Evolutionary conservation across 2,797 vertebrate genomes (phyloP).

Genomic region (Leptodactylus fallax): DNA sequence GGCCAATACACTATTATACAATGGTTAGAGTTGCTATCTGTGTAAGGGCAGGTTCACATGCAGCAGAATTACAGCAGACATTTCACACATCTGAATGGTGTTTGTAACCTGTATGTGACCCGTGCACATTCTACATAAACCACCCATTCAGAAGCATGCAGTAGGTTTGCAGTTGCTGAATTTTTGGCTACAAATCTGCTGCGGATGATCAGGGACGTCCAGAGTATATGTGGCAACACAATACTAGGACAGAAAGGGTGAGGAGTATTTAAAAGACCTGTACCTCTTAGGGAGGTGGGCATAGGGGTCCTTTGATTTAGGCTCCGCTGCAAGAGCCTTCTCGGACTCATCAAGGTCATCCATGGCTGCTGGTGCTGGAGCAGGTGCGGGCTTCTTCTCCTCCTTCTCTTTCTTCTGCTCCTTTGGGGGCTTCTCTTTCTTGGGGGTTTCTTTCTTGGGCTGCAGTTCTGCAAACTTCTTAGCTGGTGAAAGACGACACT

Average conservation of each 20-base stretch:
- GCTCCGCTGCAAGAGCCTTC: constrained; percentile 86
- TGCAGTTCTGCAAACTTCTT: constrained; percentile 92
- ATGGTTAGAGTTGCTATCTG: too few species aligned
- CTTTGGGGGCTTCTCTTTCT: constrained; percentile 86
- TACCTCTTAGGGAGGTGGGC: constrained; percentile 90
- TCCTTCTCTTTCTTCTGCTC: constrained; percentile 88
- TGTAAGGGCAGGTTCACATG: too few species aligned
- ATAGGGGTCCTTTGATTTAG: constrained; percentile 92
- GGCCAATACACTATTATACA: too few species aligned
- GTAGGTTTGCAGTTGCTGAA: neutral
- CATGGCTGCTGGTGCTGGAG: constrained; percentile 70
- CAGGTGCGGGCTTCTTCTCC: constrained; percentile 77
- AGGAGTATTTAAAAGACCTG: neutral
- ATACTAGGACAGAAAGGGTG: too few species aligned
- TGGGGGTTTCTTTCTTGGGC: constrained; percentile 87
- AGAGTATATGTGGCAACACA: neutral
- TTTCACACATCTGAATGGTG: too few species aligned
- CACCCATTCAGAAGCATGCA: too few species aligned
- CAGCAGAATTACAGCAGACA: too few species aligned
- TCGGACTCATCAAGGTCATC: constrained; percentile 91
- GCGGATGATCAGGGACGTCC: too few species aligned
- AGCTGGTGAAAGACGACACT: constrained; percentile 71
- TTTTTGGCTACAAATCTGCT: neutral
- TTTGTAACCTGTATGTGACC: too few species aligned
- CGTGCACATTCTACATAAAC: too few species aligned